Evolutionary conservation across 1,140 invertebrate genomes (phyloP).

Genomic region (Diuraphis noxia): DNA sequence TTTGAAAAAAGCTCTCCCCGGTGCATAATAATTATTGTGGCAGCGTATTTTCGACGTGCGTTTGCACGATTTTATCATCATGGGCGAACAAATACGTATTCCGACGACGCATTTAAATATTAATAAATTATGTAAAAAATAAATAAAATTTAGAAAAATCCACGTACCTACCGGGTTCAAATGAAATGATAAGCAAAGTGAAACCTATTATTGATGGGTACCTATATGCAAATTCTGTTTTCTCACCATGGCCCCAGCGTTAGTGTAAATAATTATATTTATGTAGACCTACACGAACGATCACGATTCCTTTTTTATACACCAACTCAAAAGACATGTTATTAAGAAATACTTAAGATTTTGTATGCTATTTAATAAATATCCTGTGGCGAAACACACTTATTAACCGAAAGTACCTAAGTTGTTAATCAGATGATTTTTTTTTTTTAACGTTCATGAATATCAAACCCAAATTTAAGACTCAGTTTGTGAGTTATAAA

Average conservation of each 20-base stretch:
- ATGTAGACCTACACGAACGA: no score
- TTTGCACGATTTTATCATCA: background rate
- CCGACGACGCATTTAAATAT: background rate
- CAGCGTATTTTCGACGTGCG: background rate
- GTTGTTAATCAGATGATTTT: background rate
- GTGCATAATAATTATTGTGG: conserved; percentile 19
- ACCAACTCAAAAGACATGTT: background rate
- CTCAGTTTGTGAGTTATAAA: background rate
- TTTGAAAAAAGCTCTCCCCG: conserved; percentile 15
- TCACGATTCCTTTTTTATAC: background rate
- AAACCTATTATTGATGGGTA: no score
- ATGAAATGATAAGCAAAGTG: background rate
- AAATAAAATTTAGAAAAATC: background rate
- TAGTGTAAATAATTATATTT: background rate
- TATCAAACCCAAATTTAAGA: background rate
- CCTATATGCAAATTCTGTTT: background rate
- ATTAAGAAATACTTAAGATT: no score
- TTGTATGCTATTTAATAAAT: no score
- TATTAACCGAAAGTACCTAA: background rate
- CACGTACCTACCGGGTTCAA: no score
- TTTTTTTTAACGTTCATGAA: no score
- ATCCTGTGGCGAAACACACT: background rate
- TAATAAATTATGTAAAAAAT: background rate
- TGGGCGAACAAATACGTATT: background rate
- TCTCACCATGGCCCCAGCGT: background rate